Percentiles rank a stretch among this genome's conserved stretches.
phyloP scores from a whole-genome alignment of 2,888 invertebrate genomes.

The Nematopogon swammerdamellus region DNA sequence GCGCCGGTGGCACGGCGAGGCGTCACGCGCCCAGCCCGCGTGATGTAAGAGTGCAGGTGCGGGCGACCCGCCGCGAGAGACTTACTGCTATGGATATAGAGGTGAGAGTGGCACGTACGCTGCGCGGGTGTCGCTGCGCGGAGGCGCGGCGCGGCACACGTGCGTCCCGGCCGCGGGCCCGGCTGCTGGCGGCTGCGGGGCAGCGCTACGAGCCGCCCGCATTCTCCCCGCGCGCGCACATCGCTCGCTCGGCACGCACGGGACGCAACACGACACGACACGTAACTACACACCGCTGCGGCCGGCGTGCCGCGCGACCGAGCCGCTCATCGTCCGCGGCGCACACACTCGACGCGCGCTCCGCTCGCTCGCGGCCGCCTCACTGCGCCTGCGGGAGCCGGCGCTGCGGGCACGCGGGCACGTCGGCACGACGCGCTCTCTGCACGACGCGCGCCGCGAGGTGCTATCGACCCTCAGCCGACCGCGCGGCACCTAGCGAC shows the following conservation, averaged over 20 bases:
- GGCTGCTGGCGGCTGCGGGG: too few species aligned
- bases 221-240: not conserved
- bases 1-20: too few species aligned
- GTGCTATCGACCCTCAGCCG: slow-evolving; percentile 33
- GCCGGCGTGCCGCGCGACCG: not conserved
- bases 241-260: too few species aligned
- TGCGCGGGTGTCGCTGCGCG: not conserved
- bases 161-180: not conserved
- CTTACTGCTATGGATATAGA: not conserved
- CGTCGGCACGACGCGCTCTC: slow-evolving; percentile 33
- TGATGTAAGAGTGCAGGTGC: too few species aligned
- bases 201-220: not conserved
- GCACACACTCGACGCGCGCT: slow-evolving; percentile 2
- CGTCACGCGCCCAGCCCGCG: too few species aligned
- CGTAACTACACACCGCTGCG: not conserved
- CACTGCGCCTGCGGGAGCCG: slow-evolving; percentile 3
- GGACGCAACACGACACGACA: too few species aligned
- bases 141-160: not conserved
- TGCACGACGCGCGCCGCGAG: slow-evolving; percentile 16
- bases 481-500: slow-evolving; percentile 43
- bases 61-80: not conserved
- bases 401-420: slow-evolving; percentile 31
- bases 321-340: not conserved
- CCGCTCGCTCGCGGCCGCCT: not conserved
- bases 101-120: not conserved